Evolutionary conservation across 2,797 vertebrate species (phyloP).

Genomic region (Chelmon rostratus): DNA sequence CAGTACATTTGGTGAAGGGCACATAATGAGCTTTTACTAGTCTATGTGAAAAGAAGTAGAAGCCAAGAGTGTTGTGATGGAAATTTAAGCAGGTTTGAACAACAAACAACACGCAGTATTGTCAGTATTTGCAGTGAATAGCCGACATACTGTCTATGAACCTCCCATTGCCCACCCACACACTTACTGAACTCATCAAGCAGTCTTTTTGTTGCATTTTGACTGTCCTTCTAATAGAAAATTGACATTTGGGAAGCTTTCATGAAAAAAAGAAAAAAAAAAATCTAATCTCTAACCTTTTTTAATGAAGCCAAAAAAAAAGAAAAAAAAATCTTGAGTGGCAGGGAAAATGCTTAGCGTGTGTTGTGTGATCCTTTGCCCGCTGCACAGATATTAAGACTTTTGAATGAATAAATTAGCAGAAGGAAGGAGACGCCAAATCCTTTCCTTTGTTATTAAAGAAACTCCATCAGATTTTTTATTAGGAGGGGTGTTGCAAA

Average conservation of each 20-base stretch:
- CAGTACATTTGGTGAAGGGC: too few species aligned
- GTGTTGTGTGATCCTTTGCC: constrained; percentile 71
- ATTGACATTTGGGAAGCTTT: constrained; percentile 45
- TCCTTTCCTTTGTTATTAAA: constrained; percentile 76
- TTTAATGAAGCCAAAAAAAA: constrained; percentile 67
- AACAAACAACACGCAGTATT: neutral
- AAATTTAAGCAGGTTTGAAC: neutral
- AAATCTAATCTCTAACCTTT: constrained; percentile 58
- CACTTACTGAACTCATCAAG: constrained; percentile 17
- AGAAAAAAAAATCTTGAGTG: constrained; percentile 51
- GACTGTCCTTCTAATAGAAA: constrained; percentile 43
- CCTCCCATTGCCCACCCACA: neutral
- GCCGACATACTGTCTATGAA: neutral
- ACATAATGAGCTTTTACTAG: neutral
- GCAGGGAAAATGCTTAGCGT: constrained; percentile 64
- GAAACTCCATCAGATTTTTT: constrained; percentile 73
- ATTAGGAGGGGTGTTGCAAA: constrained; percentile 53
- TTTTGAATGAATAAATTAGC: constrained; percentile 82
- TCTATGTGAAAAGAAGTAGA: neutral
- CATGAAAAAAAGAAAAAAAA: constrained; percentile 14
- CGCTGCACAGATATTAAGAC: constrained; percentile 74
- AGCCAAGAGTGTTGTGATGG: neutral
- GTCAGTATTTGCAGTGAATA: neutral
- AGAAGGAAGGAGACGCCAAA: constrained; percentile 67
- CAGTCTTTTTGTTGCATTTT: constrained; percentile 38